A percentile compares a stretch with the other conserved stretches of the same genome.
Conservation (phyloP, 2,888 invertebrate species). For the Quadriops clusia region DNA sequence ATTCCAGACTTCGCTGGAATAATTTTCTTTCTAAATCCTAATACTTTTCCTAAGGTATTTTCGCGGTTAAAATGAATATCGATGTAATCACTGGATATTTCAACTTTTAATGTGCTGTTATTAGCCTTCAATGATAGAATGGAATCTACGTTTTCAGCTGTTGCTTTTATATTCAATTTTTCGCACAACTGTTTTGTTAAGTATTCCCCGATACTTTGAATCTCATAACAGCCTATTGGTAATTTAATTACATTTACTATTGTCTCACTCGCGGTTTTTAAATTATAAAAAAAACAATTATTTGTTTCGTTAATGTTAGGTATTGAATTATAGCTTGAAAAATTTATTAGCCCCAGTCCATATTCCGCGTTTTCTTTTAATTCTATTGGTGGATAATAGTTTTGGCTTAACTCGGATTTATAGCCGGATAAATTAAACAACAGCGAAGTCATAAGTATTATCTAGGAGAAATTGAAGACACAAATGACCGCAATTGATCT, state of each 20-base stretch:
- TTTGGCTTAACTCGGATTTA: slow-evolving; percentile 16
- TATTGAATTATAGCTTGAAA: slow-evolving; percentile 24
- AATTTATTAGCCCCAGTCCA: slow-evolving; percentile 22
- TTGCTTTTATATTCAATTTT: too few species aligned
- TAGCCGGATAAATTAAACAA: slow-evolving; percentile 21
- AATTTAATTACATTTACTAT: slow-evolving; percentile 19
- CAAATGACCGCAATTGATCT: slow-evolving; percentile 22
- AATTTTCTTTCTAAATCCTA: too few species aligned
- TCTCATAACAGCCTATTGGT: slow-evolving; percentile 26
- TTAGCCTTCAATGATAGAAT: too few species aligned
- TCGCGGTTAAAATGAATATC: too few species aligned
- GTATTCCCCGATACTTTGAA: slow-evolving; percentile 22
- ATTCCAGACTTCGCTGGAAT: too few species aligned
- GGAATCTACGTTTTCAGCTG: too few species aligned
- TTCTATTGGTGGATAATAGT: slow-evolving; percentile 21
- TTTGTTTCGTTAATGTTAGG: slow-evolving; percentile 27
- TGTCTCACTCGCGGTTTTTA: slow-evolving; percentile 15
- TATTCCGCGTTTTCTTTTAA: slow-evolving; percentile 17
- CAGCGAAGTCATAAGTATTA: slow-evolving; percentile 17
- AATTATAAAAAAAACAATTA: too few species aligned
- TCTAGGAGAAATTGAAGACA: slow-evolving; percentile 20
- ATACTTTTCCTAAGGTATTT: too few species aligned
- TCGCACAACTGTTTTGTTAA: too few species aligned
- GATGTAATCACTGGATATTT: slow-evolving; percentile 14
- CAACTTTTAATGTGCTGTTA: slow-evolving; percentile 23